A percentile compares a stretch with the other conserved stretches of the same genome.
Conservation (phyloP, 2,888 invertebrate genomes). For the Eupithecia vulgata region DNA sequence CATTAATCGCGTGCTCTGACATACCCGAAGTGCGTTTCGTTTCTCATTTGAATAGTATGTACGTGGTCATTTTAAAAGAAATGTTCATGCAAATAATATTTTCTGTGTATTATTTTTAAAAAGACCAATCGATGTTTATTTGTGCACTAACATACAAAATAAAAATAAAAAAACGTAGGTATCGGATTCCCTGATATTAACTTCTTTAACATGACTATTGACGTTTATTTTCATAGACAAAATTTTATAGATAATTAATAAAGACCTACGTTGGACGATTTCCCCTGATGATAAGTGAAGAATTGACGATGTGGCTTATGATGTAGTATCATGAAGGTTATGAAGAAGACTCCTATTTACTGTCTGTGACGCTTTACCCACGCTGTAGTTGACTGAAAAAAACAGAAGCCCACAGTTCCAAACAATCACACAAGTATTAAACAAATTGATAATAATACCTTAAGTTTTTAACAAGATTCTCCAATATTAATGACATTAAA, state of each 20-base stretch:
- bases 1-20: conserved; percentile 62
- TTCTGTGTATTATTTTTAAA: not conserved
- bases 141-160: not conserved
- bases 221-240: not conserved
- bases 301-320: not conserved
- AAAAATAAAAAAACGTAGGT: too few relatives aligned
- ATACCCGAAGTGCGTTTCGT: conserved; percentile 55
- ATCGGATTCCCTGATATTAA: not conserved
- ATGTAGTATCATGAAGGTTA: not conserved
- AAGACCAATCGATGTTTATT: not conserved
- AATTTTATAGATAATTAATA: too few relatives aligned
- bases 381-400: not conserved
- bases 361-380: not conserved
- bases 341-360: not conserved
- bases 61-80: conserved; percentile 17
- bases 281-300: not conserved
- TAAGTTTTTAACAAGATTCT: not conserved
- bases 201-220: not conserved
- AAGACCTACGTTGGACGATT: not conserved
- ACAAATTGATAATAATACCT: not conserved
- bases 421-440: not conserved
- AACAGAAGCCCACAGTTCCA: not conserved
- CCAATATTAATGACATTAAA: conserved; percentile 15
- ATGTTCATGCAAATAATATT: conserved; percentile 1
- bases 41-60: conserved; percentile 48